Evolutionary conservation across 2,113 vertebrate species (phyloP).

Genomic region (Theristicus caerulescens): DNA sequence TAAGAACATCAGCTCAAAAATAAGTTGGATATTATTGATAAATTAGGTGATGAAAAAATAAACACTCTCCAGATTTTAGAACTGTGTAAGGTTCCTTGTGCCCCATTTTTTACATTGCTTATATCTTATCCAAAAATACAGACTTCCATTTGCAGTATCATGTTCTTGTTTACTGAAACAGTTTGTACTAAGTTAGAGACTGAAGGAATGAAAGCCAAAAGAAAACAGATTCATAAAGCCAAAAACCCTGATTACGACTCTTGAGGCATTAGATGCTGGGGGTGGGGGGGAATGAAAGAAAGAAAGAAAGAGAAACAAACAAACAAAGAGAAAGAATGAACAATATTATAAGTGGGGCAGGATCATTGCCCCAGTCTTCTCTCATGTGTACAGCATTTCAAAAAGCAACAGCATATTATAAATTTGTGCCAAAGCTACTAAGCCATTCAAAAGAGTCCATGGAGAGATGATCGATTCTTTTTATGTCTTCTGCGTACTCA

Average conservation of each 20-base stretch:
- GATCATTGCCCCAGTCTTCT: neutral
- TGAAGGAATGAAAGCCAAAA: neutral
- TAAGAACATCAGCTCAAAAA: neutral
- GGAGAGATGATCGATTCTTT: neutral
- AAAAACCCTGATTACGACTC: neutral
- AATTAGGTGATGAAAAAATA: neutral
- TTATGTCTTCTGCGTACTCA: neutral
- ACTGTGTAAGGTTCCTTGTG: neutral
- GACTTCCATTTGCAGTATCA: neutral
- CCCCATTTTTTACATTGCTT: neutral
- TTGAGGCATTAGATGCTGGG: neutral
- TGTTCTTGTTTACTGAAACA: neutral
- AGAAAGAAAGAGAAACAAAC: neutral
- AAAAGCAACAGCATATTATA: neutral
- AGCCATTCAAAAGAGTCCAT: neutral
- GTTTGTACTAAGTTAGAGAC: neutral
- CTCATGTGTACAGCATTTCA: neutral
- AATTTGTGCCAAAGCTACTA: neutral
- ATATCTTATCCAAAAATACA: neutral
- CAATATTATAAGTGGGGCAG: neutral
- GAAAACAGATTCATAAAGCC: neutral
- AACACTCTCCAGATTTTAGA: neutral
- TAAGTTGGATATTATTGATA: neutral
- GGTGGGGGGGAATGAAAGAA: too few species aligned
- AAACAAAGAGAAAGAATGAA: neutral